These are phyloP conservation scores for Catharus ustulatus DNA, from an alignment of 2,797 vertebrate species.

Conservation along the genomic window DNA sequence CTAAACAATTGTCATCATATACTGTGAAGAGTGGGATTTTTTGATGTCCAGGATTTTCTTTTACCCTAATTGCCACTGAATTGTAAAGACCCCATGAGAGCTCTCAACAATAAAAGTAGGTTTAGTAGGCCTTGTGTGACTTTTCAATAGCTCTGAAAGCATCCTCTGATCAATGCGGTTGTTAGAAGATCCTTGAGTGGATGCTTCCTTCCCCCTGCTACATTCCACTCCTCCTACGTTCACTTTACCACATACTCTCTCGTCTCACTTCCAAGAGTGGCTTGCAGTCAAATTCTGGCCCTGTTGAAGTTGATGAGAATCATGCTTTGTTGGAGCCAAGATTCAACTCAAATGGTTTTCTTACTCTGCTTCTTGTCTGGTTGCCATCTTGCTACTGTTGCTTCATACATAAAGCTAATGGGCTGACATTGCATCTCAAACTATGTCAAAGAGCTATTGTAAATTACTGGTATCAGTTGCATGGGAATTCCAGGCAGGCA, in stretches of 20 bases:
- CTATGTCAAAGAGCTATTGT: slow-evolving; percentile 51
- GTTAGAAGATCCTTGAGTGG: slow-evolving; percentile 13
- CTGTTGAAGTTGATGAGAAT: slow-evolving; percentile 52
- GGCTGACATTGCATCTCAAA: slow-evolving; percentile 41
- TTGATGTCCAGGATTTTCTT: not conserved
- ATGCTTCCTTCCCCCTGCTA: slow-evolving; percentile 36
- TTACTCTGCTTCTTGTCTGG: slow-evolving; percentile 54
- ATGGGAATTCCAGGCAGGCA: slow-evolving; percentile 19
- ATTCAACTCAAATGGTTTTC: slow-evolving; percentile 37
- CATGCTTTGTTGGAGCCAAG: slow-evolving; percentile 38
- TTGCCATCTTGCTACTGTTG: slow-evolving; percentile 58
- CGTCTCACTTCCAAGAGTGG: slow-evolving; percentile 50
- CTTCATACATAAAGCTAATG: slow-evolving; percentile 31
- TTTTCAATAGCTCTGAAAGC: not conserved
- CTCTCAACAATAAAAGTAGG: not conserved
- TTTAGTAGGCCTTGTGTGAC: not conserved
- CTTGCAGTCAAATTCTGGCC: slow-evolving; percentile 61
- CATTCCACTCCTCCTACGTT: slow-evolving; percentile 64
- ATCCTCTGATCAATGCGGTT: slow-evolving; percentile 19
- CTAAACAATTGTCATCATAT: not conserved
- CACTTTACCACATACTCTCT: slow-evolving; percentile 46
- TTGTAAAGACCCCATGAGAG: not conserved
- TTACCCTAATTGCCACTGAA: not conserved
- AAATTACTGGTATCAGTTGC: slow-evolving; percentile 61
- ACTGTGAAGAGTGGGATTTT: not conserved